Evolutionary conservation across 2,113 vertebrate species (phyloP).

Genomic region (Oreochromis niloticus): DNA sequence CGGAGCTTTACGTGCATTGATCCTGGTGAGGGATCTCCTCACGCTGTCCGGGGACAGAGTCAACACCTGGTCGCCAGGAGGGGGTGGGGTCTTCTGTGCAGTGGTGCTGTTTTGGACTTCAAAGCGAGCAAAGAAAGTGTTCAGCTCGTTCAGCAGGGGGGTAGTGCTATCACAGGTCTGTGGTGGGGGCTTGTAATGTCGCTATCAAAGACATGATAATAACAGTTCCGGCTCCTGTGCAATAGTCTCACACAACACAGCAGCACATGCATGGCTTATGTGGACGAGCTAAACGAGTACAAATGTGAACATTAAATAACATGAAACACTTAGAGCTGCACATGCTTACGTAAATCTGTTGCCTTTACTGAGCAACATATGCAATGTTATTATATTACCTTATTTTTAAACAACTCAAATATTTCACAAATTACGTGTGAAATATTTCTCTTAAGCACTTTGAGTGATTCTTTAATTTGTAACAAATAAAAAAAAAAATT

Average conservation of each 20-base stretch:
- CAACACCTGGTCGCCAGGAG: too few relatives aligned
- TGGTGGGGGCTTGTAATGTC: too few relatives aligned
- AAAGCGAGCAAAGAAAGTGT: too few relatives aligned
- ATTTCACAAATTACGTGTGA: neutral
- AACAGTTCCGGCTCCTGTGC: neutral
- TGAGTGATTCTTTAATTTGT: neutral
- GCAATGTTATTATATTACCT: neutral
- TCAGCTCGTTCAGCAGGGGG: too few relatives aligned
- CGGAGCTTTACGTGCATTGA: too few relatives aligned
- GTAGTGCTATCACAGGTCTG: too few relatives aligned
- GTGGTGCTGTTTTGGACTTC: too few relatives aligned
- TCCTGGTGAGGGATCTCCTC: too few relatives aligned
- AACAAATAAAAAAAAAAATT: neutral
- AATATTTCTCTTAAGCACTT: neutral
- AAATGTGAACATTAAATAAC: neutral
- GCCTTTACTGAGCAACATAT: neutral
- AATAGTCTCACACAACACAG: neutral
- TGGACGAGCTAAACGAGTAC: neutral
- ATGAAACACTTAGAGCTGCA: neutral
- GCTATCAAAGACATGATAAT: neutral
- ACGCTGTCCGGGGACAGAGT: too few relatives aligned
- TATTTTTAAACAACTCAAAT: neutral
- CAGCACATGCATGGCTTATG: neutral
- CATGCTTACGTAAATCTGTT: neutral
- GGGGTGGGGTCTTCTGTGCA: too few relatives aligned